Conservation (phyloP, 2,888 invertebrate genomes). For the Cataglyphis livida region DNA sequence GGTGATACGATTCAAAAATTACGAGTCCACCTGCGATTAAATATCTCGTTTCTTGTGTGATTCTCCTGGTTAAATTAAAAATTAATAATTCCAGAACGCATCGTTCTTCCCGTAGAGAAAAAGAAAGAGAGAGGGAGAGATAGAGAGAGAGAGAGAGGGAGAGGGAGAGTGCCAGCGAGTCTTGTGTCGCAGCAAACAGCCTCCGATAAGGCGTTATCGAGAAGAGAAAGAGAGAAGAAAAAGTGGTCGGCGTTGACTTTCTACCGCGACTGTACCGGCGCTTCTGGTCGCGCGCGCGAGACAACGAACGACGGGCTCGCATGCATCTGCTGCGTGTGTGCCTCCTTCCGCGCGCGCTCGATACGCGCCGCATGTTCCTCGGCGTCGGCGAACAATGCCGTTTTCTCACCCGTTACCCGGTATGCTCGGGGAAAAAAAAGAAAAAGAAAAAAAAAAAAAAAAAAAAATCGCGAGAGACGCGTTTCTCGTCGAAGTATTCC, state of each 20-base stretch:
- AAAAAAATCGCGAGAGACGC: not conserved
- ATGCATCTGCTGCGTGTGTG: slow-evolving; percentile 50
- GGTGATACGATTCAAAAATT: not conserved
- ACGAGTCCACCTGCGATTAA: not conserved
- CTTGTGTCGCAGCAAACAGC: slow-evolving; percentile 6
- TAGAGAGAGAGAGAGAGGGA: not conserved
- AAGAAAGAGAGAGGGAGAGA: no score
- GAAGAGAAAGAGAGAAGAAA: slow-evolving; percentile 18
- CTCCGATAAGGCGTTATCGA: not conserved
- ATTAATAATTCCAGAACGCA: not conserved
- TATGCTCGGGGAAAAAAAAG: slow-evolving; percentile 13
- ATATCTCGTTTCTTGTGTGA: not conserved
- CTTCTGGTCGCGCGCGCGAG: slow-evolving; percentile 67
- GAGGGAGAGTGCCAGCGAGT: not conserved
- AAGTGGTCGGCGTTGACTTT: slow-evolving; percentile 56
- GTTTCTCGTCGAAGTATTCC: not conserved
- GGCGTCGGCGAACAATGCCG: slow-evolving; percentile 54
- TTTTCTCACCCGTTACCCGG: slow-evolving; percentile 6
- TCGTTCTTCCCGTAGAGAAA: not conserved
- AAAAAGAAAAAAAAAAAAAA: no score
- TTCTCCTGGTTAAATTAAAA: not conserved
- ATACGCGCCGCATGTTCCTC: slow-evolving; percentile 58
- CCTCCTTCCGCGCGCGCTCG: slow-evolving; percentile 68
- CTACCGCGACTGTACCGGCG: slow-evolving; percentile 66
- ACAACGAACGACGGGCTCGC: slow-evolving; percentile 61